Conservation (phyloP, 2,797 vertebrate genomes). For the Enteromius fasciolatus region DNA sequence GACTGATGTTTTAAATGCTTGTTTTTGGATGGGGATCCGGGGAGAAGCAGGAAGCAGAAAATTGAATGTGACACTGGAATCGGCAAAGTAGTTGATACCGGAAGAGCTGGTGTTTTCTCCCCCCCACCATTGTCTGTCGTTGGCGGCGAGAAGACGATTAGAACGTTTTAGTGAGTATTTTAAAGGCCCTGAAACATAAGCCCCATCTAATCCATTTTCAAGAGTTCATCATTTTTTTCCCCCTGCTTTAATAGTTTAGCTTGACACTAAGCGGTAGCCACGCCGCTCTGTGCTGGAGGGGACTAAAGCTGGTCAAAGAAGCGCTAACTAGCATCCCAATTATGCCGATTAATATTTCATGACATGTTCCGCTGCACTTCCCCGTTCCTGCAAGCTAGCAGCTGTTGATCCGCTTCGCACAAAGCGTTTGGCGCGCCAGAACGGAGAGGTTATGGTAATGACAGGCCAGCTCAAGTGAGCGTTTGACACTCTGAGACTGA, state of each 20-base stretch:
- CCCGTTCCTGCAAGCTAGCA: conserved; percentile 44
- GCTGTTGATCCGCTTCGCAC: conserved; percentile 40
- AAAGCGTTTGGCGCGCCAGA: conserved; percentile 20
- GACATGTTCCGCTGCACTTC: conserved; percentile 48
- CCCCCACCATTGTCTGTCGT: conserved; percentile 28
- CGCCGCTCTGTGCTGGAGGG: not conserved
- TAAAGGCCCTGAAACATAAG: conserved; percentile 45
- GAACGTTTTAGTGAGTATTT: conserved; percentile 54
- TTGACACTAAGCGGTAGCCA: conserved; percentile 51
- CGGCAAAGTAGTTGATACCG: conserved; percentile 67
- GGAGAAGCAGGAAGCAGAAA: conserved; percentile 76
- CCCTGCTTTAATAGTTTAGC: conserved; percentile 56
- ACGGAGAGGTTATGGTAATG: conserved; percentile 50
- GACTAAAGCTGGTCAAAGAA: conserved; percentile 49
- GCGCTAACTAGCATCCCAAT: conserved; percentile 56
- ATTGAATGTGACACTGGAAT: conserved; percentile 77
- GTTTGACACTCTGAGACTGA: conserved; percentile 14
- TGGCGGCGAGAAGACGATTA: conserved; percentile 50
- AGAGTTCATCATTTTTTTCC: conserved; percentile 43
- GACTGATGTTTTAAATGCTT: conserved; percentile 86
- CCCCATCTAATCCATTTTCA: conserved; percentile 57
- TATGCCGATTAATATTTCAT: conserved; percentile 63
- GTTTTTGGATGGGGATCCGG: conserved; percentile 76
- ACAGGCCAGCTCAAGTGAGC: conserved; percentile 20
- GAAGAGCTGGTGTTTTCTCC: conserved; percentile 57